Conservation (phyloP, 2,797 vertebrate genomes). For the Apogon hyalosoma region DNA sequence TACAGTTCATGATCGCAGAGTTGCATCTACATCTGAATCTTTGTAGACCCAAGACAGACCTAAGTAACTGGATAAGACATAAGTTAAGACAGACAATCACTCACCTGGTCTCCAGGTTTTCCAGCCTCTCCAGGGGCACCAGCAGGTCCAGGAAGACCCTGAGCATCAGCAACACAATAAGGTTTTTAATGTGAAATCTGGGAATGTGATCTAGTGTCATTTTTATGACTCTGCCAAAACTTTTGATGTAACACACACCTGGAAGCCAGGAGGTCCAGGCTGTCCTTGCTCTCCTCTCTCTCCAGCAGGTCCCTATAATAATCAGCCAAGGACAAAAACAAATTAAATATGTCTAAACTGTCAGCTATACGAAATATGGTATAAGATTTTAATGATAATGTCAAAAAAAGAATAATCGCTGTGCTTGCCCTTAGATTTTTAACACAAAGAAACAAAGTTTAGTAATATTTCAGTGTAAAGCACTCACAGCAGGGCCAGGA, state of each 20-base stretch:
- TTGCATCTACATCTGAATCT: neutral
- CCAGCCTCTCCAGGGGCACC: constrained; percentile 92
- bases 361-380: neutral
- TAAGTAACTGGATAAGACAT: neutral
- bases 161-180: constrained; percentile 43
- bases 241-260: constrained; percentile 68
- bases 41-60: neutral
- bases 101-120: constrained; percentile 94
- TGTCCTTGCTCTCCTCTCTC: constrained; percentile 98
- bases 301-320: constrained; percentile 89
- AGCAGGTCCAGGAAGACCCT: constrained; percentile 93
- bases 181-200: constrained; percentile 26
- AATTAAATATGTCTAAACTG: neutral
- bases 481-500: constrained; percentile 92
- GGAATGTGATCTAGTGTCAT: neutral
- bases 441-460: too few species aligned
- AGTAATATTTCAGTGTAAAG: neutral
- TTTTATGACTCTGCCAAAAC: neutral
- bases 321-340: constrained; percentile 16
- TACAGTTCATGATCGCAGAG: too few species aligned
- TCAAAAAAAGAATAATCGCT: neutral
- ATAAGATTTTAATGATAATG: neutral
- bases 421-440: too few species aligned
- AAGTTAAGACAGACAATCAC: constrained; percentile 22
- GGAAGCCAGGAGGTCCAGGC: constrained; percentile 94